phyloP scores from a whole-genome alignment of 1,140 invertebrate species.

The Dendrolimus kikuchii region DNA sequence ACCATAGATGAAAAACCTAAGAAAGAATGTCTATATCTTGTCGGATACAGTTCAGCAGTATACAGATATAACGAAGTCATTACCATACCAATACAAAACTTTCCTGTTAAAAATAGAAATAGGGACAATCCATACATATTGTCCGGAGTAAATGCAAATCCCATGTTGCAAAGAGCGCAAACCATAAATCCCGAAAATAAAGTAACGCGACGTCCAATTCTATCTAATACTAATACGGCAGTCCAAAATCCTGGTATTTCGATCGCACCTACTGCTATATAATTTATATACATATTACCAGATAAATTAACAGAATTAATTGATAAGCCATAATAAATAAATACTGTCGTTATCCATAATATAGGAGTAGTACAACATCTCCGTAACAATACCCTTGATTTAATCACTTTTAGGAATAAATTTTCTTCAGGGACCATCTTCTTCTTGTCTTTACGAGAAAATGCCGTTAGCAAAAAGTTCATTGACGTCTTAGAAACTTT shows the following conservation, averaged over 20 bases:
- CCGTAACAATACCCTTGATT: slow-evolving; percentile 74
- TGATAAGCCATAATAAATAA: slow-evolving; percentile 88
- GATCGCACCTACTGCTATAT: slow-evolving; percentile 76
- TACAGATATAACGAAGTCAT: slow-evolving; percentile 81
- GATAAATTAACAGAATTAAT: slow-evolving; percentile 84
- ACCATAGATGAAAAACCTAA: slow-evolving; percentile 82
- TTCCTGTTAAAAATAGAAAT: slow-evolving; percentile 47
- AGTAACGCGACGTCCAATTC: slow-evolving; percentile 73
- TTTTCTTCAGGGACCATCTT: slow-evolving; percentile 17
- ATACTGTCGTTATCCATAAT: slow-evolving; percentile 81
- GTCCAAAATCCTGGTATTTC: slow-evolving; percentile 83
- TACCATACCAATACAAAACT: slow-evolving; percentile 49
- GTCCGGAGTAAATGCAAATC: slow-evolving; percentile 47
- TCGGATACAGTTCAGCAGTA: slow-evolving; percentile 83
- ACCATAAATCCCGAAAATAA: slow-evolving; percentile 47
- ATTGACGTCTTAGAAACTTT: slow-evolving; percentile 71
- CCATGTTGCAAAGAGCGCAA: slow-evolving; percentile 45
- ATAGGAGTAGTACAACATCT: slow-evolving; percentile 79
- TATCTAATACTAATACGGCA: slow-evolving; percentile 75
- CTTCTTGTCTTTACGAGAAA: slow-evolving; percentile 28
- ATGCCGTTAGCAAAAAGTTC: slow-evolving; percentile 51
- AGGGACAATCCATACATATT: slow-evolving; percentile 35
- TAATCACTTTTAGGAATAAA: slow-evolving; percentile 67
- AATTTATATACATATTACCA: slow-evolving; percentile 80
- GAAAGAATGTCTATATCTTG: slow-evolving; percentile 77